Percentiles rank a stretch among this genome's conserved stretches.
Conservation (phyloP, 2,113 vertebrate genomes). For the Chlorocebus sabaeus region DNA sequence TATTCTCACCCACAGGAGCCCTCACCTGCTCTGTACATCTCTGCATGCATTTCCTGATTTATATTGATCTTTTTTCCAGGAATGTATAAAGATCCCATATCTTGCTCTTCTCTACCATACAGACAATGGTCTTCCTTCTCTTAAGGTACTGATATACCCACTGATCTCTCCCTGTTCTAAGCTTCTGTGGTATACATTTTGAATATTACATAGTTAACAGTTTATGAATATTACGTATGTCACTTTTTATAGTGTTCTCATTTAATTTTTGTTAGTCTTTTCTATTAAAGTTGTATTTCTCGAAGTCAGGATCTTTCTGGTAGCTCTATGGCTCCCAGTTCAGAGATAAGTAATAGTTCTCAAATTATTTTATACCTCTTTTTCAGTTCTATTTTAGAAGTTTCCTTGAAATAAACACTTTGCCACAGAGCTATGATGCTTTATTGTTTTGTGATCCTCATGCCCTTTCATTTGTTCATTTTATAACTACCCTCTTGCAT, state of each 20-base stretch:
- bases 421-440: background rate
- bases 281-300: background rate
- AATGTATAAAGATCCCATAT: background rate
- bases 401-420: background rate
- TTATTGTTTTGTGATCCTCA: background rate
- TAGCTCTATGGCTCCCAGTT: background rate
- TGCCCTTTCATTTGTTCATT: background rate
- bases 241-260: background rate
- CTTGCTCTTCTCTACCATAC: background rate
- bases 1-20: background rate
- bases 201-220: background rate
- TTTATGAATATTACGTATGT: background rate
- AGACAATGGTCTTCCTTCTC: background rate
- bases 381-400: background rate
- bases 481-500: background rate
- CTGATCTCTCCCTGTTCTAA: background rate
- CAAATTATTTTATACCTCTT: background rate
- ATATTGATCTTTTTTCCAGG: background rate
- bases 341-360: background rate
- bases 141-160: rapidly evolving
- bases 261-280: constrained; percentile 29
- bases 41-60: background rate
- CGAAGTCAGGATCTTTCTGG: background rate
- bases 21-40: background rate
- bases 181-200: background rate